These are phyloP conservation scores for Danio tinwini DNA, from an alignment of 2,797 vertebrate species.

Conservation along the genomic window DNA sequence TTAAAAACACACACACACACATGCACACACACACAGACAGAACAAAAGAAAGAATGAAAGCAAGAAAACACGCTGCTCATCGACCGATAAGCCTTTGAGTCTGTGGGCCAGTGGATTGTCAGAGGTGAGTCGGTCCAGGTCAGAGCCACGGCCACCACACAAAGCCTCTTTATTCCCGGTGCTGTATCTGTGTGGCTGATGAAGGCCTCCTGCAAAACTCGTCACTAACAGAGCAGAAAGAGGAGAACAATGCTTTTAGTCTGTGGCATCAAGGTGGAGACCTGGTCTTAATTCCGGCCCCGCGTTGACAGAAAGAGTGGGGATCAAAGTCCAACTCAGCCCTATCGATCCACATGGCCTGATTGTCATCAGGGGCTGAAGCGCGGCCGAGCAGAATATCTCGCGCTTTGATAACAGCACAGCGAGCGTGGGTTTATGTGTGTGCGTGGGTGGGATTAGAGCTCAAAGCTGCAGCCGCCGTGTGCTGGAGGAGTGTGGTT, in stretches of 20 bases:
- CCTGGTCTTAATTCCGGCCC: conserved; percentile 69
- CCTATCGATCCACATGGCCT: conserved; percentile 71
- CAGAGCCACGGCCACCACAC: conserved; percentile 80
- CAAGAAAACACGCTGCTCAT: conserved; percentile 24
- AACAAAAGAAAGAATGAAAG: conserved; percentile 60
- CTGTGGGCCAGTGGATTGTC: conserved; percentile 73
- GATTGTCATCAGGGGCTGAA: conserved; percentile 74
- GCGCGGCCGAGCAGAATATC: conserved; percentile 60
- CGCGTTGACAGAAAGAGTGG: conserved; percentile 63
- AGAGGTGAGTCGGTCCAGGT: conserved; percentile 73
- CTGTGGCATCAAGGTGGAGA: conserved; percentile 67
- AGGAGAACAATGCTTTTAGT: conserved; percentile 68
- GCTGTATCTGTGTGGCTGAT: conserved; percentile 73
- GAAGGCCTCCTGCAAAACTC: conserved; percentile 63
- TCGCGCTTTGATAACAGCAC: conserved; percentile 59
- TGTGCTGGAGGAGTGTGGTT: conserved; percentile 47
- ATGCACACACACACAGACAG: conserved; percentile 85
- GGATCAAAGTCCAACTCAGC: conserved; percentile 72
- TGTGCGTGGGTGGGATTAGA: conserved; percentile 50
- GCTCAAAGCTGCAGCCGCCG: conserved; percentile 42
- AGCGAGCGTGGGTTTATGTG: conserved; percentile 55
- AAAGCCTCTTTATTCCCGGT: conserved; percentile 87
- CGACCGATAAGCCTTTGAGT: conserved; percentile 79
- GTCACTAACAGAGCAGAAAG: conserved; percentile 54
- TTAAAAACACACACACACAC: conserved; percentile 73